Conservation (phyloP, 2,797 vertebrate species). For the Aldrovandia affinis region DNA sequence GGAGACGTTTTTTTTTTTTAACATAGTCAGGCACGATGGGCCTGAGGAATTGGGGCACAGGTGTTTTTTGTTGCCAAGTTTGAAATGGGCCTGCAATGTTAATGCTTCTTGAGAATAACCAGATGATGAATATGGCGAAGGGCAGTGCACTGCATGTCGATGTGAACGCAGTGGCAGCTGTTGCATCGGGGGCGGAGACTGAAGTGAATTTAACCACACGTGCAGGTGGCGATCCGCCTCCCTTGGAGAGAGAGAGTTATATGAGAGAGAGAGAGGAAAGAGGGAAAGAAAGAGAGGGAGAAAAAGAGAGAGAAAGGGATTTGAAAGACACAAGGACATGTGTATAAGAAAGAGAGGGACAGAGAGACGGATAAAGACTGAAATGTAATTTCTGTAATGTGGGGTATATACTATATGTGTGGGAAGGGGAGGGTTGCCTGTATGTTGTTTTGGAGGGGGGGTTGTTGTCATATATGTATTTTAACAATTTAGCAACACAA, state of each 20-base stretch:
- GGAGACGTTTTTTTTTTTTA: not conserved
- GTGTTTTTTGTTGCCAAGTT: not conserved
- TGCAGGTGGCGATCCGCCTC: not conserved
- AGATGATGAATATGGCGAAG: not conserved
- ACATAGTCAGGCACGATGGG: not conserved
- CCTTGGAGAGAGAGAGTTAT: not conserved
- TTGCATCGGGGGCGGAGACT: not conserved
- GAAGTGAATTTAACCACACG: not conserved
- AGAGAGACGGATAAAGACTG: too few relatives aligned
- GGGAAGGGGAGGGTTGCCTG: too few relatives aligned
- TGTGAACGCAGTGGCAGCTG: conserved; percentile 8
- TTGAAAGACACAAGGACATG: not conserved
- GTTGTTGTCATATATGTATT: too few relatives aligned
- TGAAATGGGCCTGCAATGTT: not conserved
- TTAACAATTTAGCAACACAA: too few relatives aligned
- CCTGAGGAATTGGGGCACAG: not conserved
- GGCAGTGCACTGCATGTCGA: not conserved
- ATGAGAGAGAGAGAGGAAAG: not conserved
- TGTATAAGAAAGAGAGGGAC: too few relatives aligned
- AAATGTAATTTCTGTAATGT: too few relatives aligned
- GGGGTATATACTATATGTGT: too few relatives aligned
- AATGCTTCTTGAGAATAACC: not conserved
- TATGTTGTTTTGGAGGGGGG: too few relatives aligned
- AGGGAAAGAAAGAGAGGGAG: not conserved
- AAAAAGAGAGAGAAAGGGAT: not conserved